These are phyloP conservation scores for Pseudolaguvia tuberculata DNA, from an alignment of 2,113 vertebrate genomes.

Conservation along the genomic window DNA sequence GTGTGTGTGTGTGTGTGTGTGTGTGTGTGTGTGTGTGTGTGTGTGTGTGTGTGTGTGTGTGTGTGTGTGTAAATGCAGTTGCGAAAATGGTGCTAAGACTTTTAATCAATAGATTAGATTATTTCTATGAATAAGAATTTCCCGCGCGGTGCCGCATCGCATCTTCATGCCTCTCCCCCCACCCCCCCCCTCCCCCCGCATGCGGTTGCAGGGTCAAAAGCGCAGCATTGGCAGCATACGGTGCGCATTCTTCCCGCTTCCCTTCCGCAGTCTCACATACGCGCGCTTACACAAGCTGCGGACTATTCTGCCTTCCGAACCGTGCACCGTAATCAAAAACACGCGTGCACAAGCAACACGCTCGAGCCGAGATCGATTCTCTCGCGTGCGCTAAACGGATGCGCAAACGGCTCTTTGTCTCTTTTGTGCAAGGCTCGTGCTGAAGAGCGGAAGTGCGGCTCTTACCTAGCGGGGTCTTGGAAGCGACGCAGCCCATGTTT, in stretches of 20 bases:
- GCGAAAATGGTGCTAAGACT: background rate
- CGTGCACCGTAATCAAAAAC: background rate
- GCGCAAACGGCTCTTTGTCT: background rate
- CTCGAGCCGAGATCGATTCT: constrained; percentile 10
- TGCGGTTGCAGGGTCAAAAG: background rate
- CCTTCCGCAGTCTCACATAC: background rate
- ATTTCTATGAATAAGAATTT: background rate
- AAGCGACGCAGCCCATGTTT: constrained; percentile 84
- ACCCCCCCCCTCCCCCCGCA: background rate
- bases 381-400: constrained; percentile 1
- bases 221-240: constrained; percentile 13
- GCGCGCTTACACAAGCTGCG: constrained; percentile 16
- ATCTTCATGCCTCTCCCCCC: too few species aligned
- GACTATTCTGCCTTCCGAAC: background rate
- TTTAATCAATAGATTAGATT: background rate
- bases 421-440: constrained; percentile 51
- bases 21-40: constrained; percentile 43
- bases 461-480: constrained; percentile 84
- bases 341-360: constrained; percentile 9
- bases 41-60: background rate
- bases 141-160: background rate
- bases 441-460: constrained; percentile 47
- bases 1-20: background rate
- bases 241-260: background rate
- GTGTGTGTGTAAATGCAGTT: background rate